Conservation (phyloP, 2,113 vertebrate genomes). For the Synchiropus splendidus region DNA sequence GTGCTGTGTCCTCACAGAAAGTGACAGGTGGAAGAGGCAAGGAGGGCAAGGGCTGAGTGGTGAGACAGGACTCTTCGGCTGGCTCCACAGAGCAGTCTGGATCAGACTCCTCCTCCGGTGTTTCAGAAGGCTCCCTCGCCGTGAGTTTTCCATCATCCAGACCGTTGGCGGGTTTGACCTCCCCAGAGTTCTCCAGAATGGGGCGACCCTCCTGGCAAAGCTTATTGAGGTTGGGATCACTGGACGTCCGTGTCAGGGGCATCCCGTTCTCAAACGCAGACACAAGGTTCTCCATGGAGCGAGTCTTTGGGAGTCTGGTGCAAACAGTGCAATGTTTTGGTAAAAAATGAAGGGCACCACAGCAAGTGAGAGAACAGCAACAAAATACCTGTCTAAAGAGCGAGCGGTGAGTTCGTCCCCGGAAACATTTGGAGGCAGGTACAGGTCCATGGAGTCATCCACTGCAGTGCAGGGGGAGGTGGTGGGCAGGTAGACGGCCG, state of each 20-base stretch:
- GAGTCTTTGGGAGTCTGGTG: constrained; percentile 91
- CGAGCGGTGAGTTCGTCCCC: constrained; percentile 85
- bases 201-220: constrained; percentile 83
- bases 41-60: constrained; percentile 63
- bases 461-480: constrained; percentile 88
- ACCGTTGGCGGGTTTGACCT: constrained; percentile 11
- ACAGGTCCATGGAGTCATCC: constrained; percentile 87
- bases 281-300: constrained; percentile 92
- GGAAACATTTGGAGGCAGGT: constrained; percentile 72
- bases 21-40: constrained; percentile 44
- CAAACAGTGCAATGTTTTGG: background rate
- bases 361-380: background rate
- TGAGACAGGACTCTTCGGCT: constrained; percentile 54
- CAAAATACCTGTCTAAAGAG: constrained; percentile 81
- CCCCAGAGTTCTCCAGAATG: constrained; percentile 61
- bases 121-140: constrained; percentile 28
- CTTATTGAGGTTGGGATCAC: constrained; percentile 97
- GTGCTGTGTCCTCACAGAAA: constrained; percentile 12
- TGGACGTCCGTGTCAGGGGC: constrained; percentile 85
- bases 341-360: background rate
- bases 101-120: constrained; percentile 13
- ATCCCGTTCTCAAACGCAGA: constrained; percentile 84
- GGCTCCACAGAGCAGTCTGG: constrained; percentile 31
- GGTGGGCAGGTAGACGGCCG: constrained; percentile 90
- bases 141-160: constrained; percentile 20